Percentiles rank a stretch among this genome's conserved stretches.
Evolutionary conservation across 2,797 vertebrate species (phyloP).

Genomic region (Thripadectes ignobilis): DNA sequence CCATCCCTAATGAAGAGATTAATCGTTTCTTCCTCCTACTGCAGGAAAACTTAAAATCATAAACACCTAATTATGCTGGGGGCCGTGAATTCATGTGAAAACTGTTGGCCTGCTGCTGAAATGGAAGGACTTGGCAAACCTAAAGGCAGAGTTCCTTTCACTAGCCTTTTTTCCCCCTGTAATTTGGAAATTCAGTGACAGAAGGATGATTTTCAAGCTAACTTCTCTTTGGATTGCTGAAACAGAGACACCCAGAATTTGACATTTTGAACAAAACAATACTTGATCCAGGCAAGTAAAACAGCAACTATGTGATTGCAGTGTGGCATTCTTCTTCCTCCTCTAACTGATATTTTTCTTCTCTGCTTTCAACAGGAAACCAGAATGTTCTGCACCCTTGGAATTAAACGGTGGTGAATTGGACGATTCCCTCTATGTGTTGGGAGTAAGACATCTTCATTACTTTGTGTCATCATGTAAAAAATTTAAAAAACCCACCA

Average conservation of each 20-base stretch:
- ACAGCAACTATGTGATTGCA: neutral
- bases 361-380: neutral
- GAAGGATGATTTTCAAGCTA: conserved; percentile 68
- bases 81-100: conserved; percentile 22
- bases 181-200: conserved; percentile 67
- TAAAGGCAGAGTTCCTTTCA: conserved; percentile 14
- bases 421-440: neutral
- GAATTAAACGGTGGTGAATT: neutral
- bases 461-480: neutral
- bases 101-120: conserved; percentile 25
- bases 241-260: conserved; percentile 47
- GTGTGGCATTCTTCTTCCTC: neutral
- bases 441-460: neutral
- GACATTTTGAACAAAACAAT: conserved; percentile 68
- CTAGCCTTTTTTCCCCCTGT: neutral
- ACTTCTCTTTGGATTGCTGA: conserved; percentile 59
- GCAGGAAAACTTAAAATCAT: conserved; percentile 16
- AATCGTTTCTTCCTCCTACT: neutral
- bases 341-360: neutral
- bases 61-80: conserved; percentile 4
- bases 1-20: neutral
- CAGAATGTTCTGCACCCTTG: neutral
- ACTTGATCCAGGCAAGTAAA: conserved; percentile 51
- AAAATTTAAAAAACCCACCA: neutral
- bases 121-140: conserved; percentile 38